These are phyloP conservation scores for Murina feae DNA, from an alignment of 2,113 vertebrate genomes.

Conservation along the genomic window DNA sequence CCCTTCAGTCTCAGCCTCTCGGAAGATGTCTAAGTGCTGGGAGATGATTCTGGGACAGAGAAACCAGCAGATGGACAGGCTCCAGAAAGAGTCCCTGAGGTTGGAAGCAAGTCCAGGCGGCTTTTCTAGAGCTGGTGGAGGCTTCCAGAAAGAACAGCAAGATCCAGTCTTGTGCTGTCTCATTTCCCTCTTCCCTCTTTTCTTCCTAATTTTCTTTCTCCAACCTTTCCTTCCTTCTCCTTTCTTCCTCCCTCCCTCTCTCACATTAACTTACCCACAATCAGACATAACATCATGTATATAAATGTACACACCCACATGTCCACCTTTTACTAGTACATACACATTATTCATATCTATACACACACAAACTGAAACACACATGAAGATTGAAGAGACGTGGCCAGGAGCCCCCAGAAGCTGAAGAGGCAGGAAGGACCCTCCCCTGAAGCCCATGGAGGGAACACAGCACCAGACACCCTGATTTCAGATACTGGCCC, in stretches of 20 bases:
- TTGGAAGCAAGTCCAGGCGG: neutral
- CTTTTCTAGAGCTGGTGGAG: neutral
- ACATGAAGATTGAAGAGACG: too few relatives aligned
- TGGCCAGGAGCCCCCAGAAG: too few relatives aligned
- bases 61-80: neutral
- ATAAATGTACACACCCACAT: neutral
- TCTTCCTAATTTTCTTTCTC: neutral
- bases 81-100: conserved; percentile 15
- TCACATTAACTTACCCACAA: neutral
- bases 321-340: neutral
- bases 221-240: neutral
- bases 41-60: neutral
- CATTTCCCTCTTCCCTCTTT: neutral
- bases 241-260: neutral
- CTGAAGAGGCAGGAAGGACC: too few relatives aligned
- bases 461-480: too few relatives aligned
- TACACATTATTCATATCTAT: neutral
- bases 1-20: neutral
- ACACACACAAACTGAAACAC: neutral
- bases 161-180: neutral
- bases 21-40: neutral
- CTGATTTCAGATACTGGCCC: too few relatives aligned
- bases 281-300: neutral
- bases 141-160: neutral
- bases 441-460: too few relatives aligned